These are phyloP conservation scores for Megaceryle maxima DNA, from an alignment of 2,113 vertebrate species.

Conservation along the genomic window DNA sequence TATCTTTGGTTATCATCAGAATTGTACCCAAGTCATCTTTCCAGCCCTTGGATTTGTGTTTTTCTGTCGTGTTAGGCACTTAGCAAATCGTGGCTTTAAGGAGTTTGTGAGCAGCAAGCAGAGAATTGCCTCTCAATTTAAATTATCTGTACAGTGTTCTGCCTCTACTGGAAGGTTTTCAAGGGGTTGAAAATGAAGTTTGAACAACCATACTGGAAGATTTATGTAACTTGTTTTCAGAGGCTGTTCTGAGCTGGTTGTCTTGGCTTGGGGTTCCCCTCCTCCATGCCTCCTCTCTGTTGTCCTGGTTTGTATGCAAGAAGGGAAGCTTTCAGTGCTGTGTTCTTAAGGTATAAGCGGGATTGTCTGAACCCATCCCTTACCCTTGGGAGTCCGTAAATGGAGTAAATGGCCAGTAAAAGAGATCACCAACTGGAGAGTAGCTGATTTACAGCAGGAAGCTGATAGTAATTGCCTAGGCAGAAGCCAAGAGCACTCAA, in stretches of 20 bases:
- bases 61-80: not conserved
- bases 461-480: slow-evolving; percentile 20
- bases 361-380: not conserved
- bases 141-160: not conserved
- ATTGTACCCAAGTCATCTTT: not conserved
- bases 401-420: slow-evolving; percentile 26
- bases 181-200: not conserved
- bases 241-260: not conserved
- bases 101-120: not conserved
- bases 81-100: not conserved
- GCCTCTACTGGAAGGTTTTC: not conserved
- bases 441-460: slow-evolving; percentile 55
- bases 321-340: not conserved
- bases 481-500: not conserved
- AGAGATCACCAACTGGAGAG: slow-evolving; percentile 9
- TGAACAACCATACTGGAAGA: not conserved
- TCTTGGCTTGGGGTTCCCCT: not conserved
- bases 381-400: slow-evolving; percentile 17
- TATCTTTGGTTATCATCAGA: not conserved
- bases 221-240: not conserved
- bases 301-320: not conserved
- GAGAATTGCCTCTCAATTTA: not conserved
- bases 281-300: not conserved
- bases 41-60: not conserved
- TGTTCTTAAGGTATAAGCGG: not conserved